These are phyloP conservation scores for Mycetomoellerius zeteki DNA, from an alignment of 1,140 invertebrate species.

Conservation along the genomic window DNA sequence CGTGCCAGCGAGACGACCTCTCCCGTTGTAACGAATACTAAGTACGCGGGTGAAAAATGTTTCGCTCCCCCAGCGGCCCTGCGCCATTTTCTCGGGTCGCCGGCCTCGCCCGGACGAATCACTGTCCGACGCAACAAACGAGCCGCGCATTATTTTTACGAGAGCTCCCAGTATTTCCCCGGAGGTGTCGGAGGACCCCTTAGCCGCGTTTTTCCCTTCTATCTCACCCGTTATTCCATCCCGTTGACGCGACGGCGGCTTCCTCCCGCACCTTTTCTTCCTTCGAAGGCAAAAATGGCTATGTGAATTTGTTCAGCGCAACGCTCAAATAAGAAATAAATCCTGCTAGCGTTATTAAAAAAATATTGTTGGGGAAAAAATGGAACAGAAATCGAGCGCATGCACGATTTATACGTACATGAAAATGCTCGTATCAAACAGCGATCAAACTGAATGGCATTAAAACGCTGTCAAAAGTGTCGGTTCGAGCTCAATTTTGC, in stretches of 20 bases:
- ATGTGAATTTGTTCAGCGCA: neutral
- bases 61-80: slow-evolving; percentile 41
- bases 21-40: slow-evolving; percentile 65
- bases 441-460: slow-evolving; percentile 7
- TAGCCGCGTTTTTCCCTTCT: slow-evolving; percentile 40
- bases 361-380: neutral
- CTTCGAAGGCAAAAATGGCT: neutral
- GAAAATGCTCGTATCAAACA: neutral
- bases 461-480: neutral
- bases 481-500: neutral
- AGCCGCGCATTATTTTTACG: slow-evolving; percentile 77
- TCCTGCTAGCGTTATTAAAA: neutral
- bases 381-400: neutral
- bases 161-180: slow-evolving; percentile 64
- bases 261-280: neutral
- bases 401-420: slow-evolving; percentile 14
- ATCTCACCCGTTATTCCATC: neutral
- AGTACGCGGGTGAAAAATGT: slow-evolving; percentile 80
- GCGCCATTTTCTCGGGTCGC: slow-evolving; percentile 76
- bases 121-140: slow-evolving; percentile 78
- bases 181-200: slow-evolving; percentile 54
- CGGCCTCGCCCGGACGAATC: slow-evolving; percentile 75
- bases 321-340: neutral
- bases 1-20: slow-evolving; percentile 18
- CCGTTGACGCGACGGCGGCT: neutral